Base-by-base conservation (phyloP, 2,113 vertebrate genomes). In the Planiliza haematocheilus region DNA sequence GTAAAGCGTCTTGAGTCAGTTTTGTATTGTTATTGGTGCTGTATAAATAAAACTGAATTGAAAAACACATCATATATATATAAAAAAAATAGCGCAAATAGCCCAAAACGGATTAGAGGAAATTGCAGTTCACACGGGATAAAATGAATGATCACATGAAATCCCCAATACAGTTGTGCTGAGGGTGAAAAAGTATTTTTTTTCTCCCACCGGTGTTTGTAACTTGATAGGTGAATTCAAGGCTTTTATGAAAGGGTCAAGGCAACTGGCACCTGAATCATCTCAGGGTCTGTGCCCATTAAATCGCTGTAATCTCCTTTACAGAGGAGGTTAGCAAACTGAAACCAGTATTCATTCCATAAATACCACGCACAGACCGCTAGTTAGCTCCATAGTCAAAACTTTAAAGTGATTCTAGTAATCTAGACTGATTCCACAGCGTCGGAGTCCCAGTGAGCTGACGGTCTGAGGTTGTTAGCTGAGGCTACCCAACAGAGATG, bases 391-490 rank as follows among this genome's bases (percentile, higher is more conserved):
- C 38, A 45, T 38, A 17, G 51, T 41, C 2, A 30, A 21, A 65
- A 58, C 65, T 56, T 18, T 10, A 7, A 48, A 49, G 24, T 42
- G 59, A 56, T 74, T 71, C 46, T 62, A 14, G 42, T 74, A 20
- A 71, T 83, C 56, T 63, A 10, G 8, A 63, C 51, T 0, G 30
- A 70, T 46, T 37, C 58, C 49, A 36, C 71, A 12, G 20, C 10
- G 16, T 30, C 39, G 4, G 42, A 69, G 56, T 59, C 50, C 34
- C 51, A 18, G 65, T 14, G 60, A 59, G 61, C 49, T 46, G 55
- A 63, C 69, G 18, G 2, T 30, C 24, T 30, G 52, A 63, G 77
- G 77, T 85, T 67, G 79, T 83, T 81, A 74, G 70, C 69, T 46
- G 20, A n/a, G 49, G 48, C 74, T 71, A 74, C 70, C 82, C 57